Percentiles rank a stretch among this genome's conserved stretches.
phyloP scores from a whole-genome alignment of 2,888 invertebrate genomes.

The Buathra laborator region DNA sequence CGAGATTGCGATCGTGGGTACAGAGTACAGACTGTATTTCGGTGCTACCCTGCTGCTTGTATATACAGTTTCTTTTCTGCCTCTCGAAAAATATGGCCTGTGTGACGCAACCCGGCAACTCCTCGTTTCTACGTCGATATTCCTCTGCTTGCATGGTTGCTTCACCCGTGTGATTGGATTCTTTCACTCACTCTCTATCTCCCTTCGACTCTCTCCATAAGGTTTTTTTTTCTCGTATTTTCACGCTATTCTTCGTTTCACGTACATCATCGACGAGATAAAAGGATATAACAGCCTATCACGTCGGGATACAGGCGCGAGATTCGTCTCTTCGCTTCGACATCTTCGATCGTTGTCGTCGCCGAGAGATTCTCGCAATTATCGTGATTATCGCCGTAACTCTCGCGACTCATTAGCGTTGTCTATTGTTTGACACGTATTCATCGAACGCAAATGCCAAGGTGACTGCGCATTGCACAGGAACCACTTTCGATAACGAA shows the following conservation, averaged over 20 bases:
- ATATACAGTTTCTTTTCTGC: conserved; percentile 10
- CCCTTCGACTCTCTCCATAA: neutral
- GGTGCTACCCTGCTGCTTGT: neutral
- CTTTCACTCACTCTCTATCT: conserved; percentile 26
- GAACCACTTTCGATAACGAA: conserved; percentile 40
- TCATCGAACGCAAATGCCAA: conserved; percentile 81
- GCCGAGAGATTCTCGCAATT: conserved; percentile 41
- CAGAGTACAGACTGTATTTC: neutral
- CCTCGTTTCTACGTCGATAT: conserved; percentile 28
- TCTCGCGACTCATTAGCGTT: conserved; percentile 79
- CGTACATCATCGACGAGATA: conserved; percentile 25
- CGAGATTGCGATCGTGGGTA: conserved; percentile 34
- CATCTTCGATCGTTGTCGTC: conserved; percentile 20
- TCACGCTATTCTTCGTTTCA: conserved; percentile 8
- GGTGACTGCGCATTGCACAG: conserved; percentile 74
- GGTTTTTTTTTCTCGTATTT: neutral
- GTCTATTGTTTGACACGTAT: conserved; percentile 80
- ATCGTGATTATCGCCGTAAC: conserved; percentile 65
- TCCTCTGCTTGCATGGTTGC: conserved; percentile 13
- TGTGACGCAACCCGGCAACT: conserved; percentile 20
- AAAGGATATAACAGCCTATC: conserved; percentile 27
- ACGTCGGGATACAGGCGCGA: conserved; percentile 28
- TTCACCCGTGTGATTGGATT: conserved; percentile 42
- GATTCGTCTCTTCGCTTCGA: conserved; percentile 44
- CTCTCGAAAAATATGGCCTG: conserved; percentile 15